A percentile compares a stretch with the other conserved stretches of the same genome.
Conservation (phyloP, 2,797 vertebrate species). For the Lagodon rhomboides region DNA sequence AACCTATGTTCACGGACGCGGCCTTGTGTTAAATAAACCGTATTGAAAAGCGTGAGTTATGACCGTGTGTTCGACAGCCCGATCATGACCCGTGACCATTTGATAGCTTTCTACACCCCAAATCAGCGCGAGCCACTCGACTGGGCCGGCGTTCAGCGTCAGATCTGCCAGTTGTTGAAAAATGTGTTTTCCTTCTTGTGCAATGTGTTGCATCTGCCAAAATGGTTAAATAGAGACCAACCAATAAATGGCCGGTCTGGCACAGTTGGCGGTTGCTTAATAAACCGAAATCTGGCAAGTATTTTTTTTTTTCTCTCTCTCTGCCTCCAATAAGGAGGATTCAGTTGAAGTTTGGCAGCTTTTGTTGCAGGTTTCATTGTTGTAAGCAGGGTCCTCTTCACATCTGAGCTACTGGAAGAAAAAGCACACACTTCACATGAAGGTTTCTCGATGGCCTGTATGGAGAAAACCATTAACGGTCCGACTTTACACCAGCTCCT, state of each 20-base stretch:
- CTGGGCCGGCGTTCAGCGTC: neutral
- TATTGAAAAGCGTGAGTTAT: slow-evolving; percentile 22
- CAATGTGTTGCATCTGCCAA: slow-evolving; percentile 26
- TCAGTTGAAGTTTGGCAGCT: slow-evolving; percentile 8
- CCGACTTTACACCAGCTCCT: slow-evolving; percentile 12
- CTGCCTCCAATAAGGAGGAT: slow-evolving; percentile 10
- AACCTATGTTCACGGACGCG: neutral
- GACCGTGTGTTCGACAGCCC: neutral
- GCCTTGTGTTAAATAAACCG: slow-evolving; percentile 10
- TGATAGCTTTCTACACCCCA: neutral
- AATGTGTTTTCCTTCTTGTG: slow-evolving; percentile 5
- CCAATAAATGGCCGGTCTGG: neutral
- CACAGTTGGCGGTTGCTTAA: slow-evolving; percentile 5
- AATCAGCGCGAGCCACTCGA: neutral
- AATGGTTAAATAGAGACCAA: slow-evolving; percentile 4
- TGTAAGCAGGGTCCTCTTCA: slow-evolving; percentile 17
- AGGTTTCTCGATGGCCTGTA: slow-evolving; percentile 1
- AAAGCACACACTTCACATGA: slow-evolving; percentile 16
- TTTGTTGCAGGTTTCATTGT: slow-evolving; percentile 37
- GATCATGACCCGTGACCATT: slow-evolving; percentile 23
- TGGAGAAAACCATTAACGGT: slow-evolving; percentile 22
- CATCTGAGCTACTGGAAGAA: slow-evolving; percentile 5
- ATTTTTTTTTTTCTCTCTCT: neutral
- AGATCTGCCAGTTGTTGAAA: slow-evolving; percentile 7
- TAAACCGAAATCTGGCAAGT: slow-evolving; percentile 5